Conservation (phyloP, 2,113 vertebrate species). For the Bothrops jararaca region DNA sequence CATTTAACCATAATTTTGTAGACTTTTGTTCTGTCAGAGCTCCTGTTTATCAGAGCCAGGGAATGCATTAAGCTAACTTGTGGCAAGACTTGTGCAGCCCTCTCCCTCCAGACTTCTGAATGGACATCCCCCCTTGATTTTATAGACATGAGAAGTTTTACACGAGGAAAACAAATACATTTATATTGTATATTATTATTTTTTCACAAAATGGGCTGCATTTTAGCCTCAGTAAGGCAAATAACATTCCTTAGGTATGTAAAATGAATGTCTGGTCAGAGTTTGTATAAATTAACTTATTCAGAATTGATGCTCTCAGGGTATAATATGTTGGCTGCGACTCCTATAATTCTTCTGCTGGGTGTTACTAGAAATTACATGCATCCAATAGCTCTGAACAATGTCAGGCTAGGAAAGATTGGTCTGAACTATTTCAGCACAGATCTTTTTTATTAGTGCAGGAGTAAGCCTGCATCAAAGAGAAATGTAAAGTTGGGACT, state of each 20-base stretch:
- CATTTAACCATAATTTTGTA: conserved; percentile 10
- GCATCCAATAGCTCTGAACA: not conserved
- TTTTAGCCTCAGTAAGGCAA: not conserved
- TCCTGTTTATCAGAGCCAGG: not conserved
- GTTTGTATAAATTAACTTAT: not conserved
- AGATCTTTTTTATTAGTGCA: not conserved
- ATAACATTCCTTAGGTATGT: not conserved
- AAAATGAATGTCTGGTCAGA: not conserved
- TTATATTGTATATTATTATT: not conserved
- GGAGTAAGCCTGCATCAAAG: not conserved
- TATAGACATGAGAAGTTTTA: not conserved
- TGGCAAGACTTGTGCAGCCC: not conserved
- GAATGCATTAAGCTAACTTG: not conserved
- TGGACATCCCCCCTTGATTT: not conserved
- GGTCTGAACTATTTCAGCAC: not conserved
- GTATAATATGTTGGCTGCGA: not conserved
- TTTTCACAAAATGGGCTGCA: not conserved
- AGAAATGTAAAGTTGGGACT: not conserved
- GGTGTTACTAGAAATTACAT: not conserved
- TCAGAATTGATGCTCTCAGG: not conserved
- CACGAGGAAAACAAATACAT: not conserved
- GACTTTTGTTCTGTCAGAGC: not conserved
- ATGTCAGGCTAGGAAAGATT: not conserved
- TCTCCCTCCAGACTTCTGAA: not conserved
- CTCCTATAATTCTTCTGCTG: not conserved